Evolutionary conservation across 2,113 vertebrate species (phyloP).

Genomic region (Axis porcinus): DNA sequence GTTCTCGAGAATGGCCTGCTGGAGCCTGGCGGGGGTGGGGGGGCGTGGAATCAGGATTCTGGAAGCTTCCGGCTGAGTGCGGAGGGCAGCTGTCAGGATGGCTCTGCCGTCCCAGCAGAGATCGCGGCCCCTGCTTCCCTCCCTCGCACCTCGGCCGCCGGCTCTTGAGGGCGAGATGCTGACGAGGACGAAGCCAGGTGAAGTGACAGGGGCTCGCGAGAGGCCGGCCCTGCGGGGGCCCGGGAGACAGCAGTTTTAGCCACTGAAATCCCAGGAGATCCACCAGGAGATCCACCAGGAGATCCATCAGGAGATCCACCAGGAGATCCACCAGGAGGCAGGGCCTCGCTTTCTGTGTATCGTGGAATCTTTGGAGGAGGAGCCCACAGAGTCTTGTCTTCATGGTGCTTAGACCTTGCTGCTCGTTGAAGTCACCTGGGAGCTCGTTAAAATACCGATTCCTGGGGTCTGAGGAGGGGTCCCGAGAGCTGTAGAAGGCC

Average conservation of each 20-base stretch:
- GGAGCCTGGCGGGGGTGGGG: background rate
- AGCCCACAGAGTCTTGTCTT: background rate
- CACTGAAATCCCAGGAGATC: fast-evolving
- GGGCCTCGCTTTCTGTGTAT: background rate
- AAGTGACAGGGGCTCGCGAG: fast-evolving
- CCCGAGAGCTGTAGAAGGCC: background rate
- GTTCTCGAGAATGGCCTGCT: fast-evolving
- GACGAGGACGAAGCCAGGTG: fast-evolving
- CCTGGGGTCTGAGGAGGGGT: background rate
- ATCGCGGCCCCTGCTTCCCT: too few relatives aligned
- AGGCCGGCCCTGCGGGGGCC: fast-evolving
- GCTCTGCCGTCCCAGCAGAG: fast-evolving
- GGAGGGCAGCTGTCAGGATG: background rate
- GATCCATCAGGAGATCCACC: fast-evolving
- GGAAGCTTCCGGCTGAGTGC: background rate
- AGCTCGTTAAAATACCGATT: background rate
- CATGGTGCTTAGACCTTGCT: background rate
- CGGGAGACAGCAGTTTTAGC: fast-evolving
- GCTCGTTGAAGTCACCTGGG: background rate
- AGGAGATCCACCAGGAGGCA: fast-evolving
- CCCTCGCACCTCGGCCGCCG: fast-evolving
- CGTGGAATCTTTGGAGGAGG: background rate
- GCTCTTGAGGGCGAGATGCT: fast-evolving
- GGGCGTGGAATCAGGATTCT: background rate
- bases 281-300: background rate